Base-by-base conservation (phyloP, 2,113 vertebrate genomes). In the Cyanistes caeruleus region DNA sequence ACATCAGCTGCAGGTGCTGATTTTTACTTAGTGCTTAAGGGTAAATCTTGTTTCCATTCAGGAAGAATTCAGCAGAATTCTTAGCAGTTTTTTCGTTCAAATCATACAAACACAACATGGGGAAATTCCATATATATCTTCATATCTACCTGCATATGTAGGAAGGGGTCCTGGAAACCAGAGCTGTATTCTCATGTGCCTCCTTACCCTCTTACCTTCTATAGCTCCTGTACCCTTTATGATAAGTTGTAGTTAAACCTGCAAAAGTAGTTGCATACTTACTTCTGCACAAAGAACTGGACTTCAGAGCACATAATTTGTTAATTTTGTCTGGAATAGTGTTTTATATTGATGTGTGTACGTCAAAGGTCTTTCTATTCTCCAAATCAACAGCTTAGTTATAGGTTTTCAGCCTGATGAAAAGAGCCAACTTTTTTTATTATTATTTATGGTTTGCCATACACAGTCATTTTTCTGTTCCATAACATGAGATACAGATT, bases 141-240 rank as follows among this genome's bases (percentile, higher is more conserved):
- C n/a, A n/a, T n/a, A n/a, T n/a, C n/a, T n/a, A n/a, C n/a, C 21
- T 0, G 0, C 11, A 27, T 15, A 60, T 0, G 1, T 74, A 19
- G 17, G 3, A 6, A 9, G 3, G 5, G 31, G 19, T 56, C 30
- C 20, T 75, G 64, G 37, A 94, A 84, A 89, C 8, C 15, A 78
- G n/a, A 48, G 3, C 31, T 78, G 9, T 48, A 72, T 78, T 49
- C 35, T 89, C 20, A 31, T 52, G 9, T 2, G 3, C 8, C 10
- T 68, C 15, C 18, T 65, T 69, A 43, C 6, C 6, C 15, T 44
- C 31, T 22, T 52, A 52, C 3, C 4, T 76, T 49, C 19, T 41
- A 1, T 21, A 18, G 33, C 22, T 84, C 27, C 41, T 60, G 13
- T 64, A 17, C 5, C 37, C 4, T 79, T 23, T 24, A 23, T 35